phyloP scores from a whole-genome alignment of 2,888 invertebrate species.

The Sphaerophoria taeniata region DNA sequence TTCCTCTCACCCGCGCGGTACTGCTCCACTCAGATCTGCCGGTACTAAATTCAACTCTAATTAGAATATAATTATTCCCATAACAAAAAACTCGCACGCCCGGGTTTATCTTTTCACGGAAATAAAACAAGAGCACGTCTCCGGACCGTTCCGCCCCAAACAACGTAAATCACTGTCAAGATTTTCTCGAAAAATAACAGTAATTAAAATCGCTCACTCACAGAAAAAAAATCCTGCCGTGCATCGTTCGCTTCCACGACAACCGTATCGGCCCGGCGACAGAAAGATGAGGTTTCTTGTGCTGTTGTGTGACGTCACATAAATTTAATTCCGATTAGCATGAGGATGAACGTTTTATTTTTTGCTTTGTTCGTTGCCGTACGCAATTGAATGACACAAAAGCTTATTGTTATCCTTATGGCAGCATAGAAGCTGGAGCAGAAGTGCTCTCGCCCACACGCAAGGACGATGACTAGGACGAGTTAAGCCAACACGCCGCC shows the following conservation, averaged over 20 bases:
- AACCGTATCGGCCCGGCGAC: not conserved
- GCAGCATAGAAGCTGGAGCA: not conserved
- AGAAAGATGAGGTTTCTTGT: not conserved
- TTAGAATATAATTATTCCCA: conserved; percentile 24
- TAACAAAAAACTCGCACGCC: not conserved
- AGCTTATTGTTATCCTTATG: conserved; percentile 38
- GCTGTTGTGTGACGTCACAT: conserved; percentile 35
- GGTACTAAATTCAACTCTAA: conserved; percentile 15
- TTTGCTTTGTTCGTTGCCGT: not conserved
- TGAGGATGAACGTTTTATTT: not conserved
- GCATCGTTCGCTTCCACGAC: not conserved
- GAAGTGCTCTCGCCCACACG: conserved; percentile 3
- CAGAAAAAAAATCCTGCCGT: not conserved
- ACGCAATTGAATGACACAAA: conserved; percentile 34
- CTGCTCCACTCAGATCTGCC: not conserved
- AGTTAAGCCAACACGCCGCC: conserved; percentile 26
- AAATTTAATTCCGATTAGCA: conserved; percentile 44
- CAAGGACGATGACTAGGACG: conserved; percentile 7
- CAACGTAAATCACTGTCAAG: conserved; percentile 25
- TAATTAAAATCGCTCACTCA: conserved; percentile 26
- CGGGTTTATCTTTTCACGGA: not conserved
- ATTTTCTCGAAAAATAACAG: not conserved
- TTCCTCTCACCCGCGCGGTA: not conserved
- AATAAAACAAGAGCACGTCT: not conserved
- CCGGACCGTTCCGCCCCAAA: not conserved